Evolutionary conservation across 2,113 vertebrate species (phyloP).

Genomic region (Trachemys scripta): DNA sequence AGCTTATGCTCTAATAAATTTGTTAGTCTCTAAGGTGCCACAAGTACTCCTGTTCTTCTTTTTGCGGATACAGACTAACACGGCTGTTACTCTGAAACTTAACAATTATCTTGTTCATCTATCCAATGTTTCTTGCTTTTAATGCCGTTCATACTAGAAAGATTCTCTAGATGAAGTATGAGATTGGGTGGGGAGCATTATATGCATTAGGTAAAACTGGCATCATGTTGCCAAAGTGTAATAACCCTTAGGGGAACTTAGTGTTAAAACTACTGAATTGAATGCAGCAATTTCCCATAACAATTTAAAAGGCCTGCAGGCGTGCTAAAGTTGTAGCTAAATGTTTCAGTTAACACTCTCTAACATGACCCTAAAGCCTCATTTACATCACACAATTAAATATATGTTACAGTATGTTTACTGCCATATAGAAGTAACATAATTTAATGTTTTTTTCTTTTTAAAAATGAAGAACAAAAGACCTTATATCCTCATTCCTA

Average conservation of each 20-base stretch:
- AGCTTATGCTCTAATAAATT: too few relatives aligned
- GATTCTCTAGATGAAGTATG: neutral
- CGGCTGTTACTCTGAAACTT: too few relatives aligned
- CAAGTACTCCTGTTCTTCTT: too few relatives aligned
- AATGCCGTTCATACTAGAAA: conserved; percentile 8
- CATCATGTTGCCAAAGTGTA: conserved; percentile 69
- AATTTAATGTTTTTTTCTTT: conserved; percentile 5
- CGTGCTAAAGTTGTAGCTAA: conserved; percentile 65
- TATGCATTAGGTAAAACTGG: conserved; percentile 48
- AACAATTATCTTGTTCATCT: neutral
- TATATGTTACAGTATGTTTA: conserved; percentile 46
- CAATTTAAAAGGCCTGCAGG: conserved; percentile 76
- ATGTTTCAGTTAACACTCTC: conserved; percentile 71
- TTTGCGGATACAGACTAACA: too few relatives aligned
- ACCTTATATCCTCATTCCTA: neutral
- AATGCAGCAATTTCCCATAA: conserved; percentile 72
- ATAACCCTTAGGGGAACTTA: conserved; percentile 65
- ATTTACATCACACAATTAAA: conserved; percentile 79
- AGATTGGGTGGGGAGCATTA: conserved; percentile 2
- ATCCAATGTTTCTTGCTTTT: conserved; percentile 6
- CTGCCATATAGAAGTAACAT: neutral
- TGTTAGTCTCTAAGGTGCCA: too few relatives aligned
- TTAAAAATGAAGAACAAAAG: neutral
- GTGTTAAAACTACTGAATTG: conserved; percentile 67
- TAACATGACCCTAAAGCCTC: conserved; percentile 73